phyloP scores from a whole-genome alignment of 2,113 vertebrate genomes.

The Neopipo cinnamomea region DNA sequence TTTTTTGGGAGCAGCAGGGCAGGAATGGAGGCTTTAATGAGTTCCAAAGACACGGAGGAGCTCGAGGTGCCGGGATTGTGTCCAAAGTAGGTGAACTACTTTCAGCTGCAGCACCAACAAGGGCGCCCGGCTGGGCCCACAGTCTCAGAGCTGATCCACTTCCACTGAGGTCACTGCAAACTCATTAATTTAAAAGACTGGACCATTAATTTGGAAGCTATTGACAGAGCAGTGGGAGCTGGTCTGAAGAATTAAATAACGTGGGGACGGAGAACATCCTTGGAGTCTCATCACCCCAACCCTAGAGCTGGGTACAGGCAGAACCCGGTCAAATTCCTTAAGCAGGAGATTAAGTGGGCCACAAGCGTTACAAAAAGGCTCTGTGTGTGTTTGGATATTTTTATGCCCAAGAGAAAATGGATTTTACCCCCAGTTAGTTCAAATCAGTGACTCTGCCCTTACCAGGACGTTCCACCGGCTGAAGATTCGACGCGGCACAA shows the following conservation, averaged over 20 bases:
- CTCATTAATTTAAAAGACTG: constrained; percentile 23
- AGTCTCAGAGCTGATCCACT: neutral
- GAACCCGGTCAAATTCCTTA: neutral
- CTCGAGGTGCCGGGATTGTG: neutral
- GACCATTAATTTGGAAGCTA: neutral
- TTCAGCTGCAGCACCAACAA: neutral
- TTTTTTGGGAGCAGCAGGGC: neutral
- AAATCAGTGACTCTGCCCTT: neutral
- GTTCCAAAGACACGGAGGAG: neutral
- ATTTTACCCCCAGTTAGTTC: neutral
- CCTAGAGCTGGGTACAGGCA: neutral
- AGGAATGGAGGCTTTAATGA: neutral
- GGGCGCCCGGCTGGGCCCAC: neutral
- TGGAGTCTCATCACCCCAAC: accelerated
- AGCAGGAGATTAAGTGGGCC: neutral
- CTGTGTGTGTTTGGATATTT: accelerated
- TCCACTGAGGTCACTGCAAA: neutral
- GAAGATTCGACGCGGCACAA: accelerated
- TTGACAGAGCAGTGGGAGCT: neutral
- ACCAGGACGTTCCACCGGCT: accelerated
- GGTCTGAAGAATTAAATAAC: neutral
- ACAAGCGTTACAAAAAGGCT: accelerated
- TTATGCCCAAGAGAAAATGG: neutral
- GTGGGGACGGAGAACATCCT: neutral
- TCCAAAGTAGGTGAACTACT: neutral